Conservation (phyloP, 2,113 vertebrate species). For the Lampris incognitus region DNA sequence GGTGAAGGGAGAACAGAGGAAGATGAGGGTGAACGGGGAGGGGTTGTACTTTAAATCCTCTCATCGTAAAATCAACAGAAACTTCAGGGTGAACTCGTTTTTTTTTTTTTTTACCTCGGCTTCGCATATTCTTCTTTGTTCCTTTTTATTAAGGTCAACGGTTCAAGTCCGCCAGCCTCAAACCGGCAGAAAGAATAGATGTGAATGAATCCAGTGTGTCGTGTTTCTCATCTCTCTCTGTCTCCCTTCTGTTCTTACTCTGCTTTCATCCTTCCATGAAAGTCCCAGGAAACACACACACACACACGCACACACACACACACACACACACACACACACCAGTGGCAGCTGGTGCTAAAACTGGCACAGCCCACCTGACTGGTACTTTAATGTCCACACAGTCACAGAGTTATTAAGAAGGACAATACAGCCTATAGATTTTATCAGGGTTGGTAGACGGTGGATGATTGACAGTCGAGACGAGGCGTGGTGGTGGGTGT, state of each 20-base stretch:
- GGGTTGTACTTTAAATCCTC: conserved; percentile 15
- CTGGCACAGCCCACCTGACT: too few relatives aligned
- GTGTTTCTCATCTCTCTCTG: conserved; percentile 62
- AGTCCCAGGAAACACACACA: conserved; percentile 22
- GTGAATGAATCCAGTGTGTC: conserved; percentile 27
- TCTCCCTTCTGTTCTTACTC: conserved; percentile 41
- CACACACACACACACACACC: conserved; percentile 29
- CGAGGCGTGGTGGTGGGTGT: too few relatives aligned
- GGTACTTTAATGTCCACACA: too few relatives aligned
- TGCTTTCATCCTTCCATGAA: conserved; percentile 61
- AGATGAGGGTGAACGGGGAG: conserved; percentile 11
- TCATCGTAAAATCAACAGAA: conserved; percentile 12
- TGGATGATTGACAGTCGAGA: too few relatives aligned
- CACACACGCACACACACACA: conserved; percentile 28
- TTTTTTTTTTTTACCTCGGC: too few relatives aligned
- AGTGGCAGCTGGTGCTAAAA: too few relatives aligned
- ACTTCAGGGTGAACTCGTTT: not conserved
- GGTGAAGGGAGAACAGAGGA: conserved; percentile 15
- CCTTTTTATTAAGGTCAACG: conserved; percentile 32
- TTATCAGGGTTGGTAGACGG: too few relatives aligned
- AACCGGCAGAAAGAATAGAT: conserved; percentile 8
- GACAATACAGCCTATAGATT: too few relatives aligned
- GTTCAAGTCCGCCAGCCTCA: too few relatives aligned
- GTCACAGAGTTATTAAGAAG: too few relatives aligned
- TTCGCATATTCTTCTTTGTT: conserved; percentile 37